A percentile compares a stretch with the other conserved stretches of the same genome.
Evolutionary conservation across 2,888 invertebrate genomes (phyloP).

Genomic region (Acronicta alni): DNA sequence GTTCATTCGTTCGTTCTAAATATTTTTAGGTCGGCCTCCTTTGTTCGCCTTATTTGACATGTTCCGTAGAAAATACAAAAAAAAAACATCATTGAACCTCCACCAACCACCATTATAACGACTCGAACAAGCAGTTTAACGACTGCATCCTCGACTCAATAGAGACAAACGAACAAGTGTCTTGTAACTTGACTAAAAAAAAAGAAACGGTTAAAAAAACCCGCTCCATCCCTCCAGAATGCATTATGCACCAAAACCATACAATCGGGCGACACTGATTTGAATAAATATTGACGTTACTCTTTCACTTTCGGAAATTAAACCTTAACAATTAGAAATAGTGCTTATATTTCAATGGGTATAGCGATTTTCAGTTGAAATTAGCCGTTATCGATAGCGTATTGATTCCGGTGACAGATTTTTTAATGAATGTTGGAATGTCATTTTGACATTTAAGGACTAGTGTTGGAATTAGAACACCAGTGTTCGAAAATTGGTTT

Average conservation of each 20-base stretch:
- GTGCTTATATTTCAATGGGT: slow-evolving; percentile 30
- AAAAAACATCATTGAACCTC: background rate
- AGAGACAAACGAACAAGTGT: slow-evolving; percentile 45
- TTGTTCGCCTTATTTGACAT: no score
- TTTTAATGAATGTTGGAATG: slow-evolving; percentile 16
- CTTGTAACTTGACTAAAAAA: slow-evolving; percentile 42
- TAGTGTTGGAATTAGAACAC: slow-evolving; percentile 15
- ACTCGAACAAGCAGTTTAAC: slow-evolving; percentile 24
- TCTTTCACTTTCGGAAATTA: slow-evolving; percentile 3
- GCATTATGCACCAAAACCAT: slow-evolving; percentile 45
- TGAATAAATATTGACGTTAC: slow-evolving; percentile 42
- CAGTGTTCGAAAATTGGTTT: no score
- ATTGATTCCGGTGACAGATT: slow-evolving; percentile 32
- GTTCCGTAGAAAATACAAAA: background rate
- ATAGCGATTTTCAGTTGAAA: slow-evolving; percentile 29
- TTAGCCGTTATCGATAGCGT: slow-evolving; percentile 46
- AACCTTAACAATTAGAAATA: slow-evolving; percentile 23
- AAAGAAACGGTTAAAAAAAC: slow-evolving; percentile 51
- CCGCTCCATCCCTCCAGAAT: slow-evolving; percentile 40
- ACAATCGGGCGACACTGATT: slow-evolving; percentile 38
- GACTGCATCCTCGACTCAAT: slow-evolving; percentile 34
- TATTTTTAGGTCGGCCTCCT: no score
- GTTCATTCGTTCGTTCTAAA: no score
- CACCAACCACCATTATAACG: slow-evolving; percentile 8
- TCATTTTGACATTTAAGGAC: background rate